A percentile compares a stretch with the other conserved stretches of the same genome.
Evolutionary conservation across 2,113 vertebrate species (phyloP).

Genomic region (Lepus timidus): DNA sequence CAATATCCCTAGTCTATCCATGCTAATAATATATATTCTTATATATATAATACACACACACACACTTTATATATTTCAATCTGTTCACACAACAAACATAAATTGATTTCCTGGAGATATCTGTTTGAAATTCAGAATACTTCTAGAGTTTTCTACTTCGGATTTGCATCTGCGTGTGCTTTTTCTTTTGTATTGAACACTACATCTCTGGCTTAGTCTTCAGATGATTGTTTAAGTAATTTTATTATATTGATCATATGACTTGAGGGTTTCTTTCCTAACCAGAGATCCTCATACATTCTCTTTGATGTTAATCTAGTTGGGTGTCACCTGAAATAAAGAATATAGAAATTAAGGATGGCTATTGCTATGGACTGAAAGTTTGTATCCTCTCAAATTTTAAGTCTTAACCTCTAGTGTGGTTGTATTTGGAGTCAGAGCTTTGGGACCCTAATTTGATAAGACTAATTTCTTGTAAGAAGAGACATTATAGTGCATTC

Average conservation of each 20-base stretch:
- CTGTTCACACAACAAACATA: background rate
- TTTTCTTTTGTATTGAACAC: background rate
- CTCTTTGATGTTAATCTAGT: background rate
- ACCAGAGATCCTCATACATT: background rate
- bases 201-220: background rate
- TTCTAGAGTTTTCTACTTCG: background rate
- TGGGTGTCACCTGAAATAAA: background rate
- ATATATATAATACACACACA: too few relatives aligned
- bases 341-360: background rate
- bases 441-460: background rate
- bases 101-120: background rate
- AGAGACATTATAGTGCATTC: background rate
- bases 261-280: background rate
- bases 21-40: background rate
- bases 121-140: background rate
- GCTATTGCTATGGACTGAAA: background rate
- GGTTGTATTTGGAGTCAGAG: background rate
- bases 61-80: background rate
- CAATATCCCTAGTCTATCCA: background rate
- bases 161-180: background rate
- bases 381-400: background rate
- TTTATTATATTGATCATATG: background rate
- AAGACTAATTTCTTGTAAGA: background rate
- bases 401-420: background rate
- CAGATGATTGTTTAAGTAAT: background rate